Conservation (phyloP, 2,113 vertebrate species). For the Fulmarus glacialis region DNA sequence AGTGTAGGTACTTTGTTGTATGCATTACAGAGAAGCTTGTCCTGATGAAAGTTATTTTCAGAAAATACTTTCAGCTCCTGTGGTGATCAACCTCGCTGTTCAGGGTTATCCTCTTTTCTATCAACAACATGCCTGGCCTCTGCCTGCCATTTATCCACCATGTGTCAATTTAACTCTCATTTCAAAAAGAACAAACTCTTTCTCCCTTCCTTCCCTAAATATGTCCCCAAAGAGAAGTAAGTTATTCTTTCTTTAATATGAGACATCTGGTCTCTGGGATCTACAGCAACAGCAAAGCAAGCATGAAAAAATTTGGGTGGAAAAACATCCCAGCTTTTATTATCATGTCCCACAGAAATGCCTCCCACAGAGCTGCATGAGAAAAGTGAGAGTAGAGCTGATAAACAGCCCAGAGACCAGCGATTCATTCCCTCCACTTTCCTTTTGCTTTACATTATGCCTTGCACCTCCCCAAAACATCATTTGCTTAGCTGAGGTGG, state of each 20-base stretch:
- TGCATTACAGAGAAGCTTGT: neutral
- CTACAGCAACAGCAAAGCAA: constrained; percentile 25
- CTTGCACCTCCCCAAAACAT: neutral
- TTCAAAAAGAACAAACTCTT: neutral
- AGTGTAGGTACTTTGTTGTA: neutral
- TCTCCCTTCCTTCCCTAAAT: neutral
- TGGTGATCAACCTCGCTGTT: neutral
- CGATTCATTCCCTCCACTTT: neutral
- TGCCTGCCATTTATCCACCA: neutral
- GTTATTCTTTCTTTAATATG: constrained; percentile 15
- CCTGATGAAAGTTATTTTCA: neutral
- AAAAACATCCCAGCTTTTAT: constrained; percentile 1
- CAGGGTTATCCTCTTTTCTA: neutral
- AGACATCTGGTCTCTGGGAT: constrained; percentile 39
- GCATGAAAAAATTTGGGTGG: neutral
- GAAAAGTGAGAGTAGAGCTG: neutral
- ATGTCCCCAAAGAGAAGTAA: neutral
- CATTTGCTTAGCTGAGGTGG: neutral
- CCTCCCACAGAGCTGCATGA: neutral
- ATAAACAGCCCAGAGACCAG: neutral
- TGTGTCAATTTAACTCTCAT: neutral
- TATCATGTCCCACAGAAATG: neutral
- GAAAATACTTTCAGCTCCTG: neutral
- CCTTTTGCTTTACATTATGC: neutral
- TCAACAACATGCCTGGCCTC: neutral